phyloP scores from a whole-genome alignment of 2,888 invertebrate species.

The Leucoptera coffeella region DNA sequence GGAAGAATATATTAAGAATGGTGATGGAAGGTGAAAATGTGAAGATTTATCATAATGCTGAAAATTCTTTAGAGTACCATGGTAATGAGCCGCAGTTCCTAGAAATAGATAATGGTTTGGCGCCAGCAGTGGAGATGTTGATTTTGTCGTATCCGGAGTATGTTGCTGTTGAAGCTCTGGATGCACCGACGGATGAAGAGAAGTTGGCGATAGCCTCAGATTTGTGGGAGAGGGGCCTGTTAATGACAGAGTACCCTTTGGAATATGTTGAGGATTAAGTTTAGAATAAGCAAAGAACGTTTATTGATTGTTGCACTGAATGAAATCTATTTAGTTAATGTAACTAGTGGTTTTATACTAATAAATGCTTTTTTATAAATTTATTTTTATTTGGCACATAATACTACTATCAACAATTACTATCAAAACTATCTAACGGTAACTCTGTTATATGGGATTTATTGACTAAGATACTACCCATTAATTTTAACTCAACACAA shows the following conservation, averaged over 20 bases:
- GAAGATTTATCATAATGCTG: conserved; percentile 72
- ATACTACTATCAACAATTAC: background rate
- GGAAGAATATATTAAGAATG: conserved; percentile 53
- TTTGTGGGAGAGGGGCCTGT: conserved; percentile 77
- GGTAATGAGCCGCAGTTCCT: conserved; percentile 65
- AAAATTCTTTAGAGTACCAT: conserved; percentile 83
- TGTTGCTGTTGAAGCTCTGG: conserved; percentile 64
- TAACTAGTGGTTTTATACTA: background rate
- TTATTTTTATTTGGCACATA: background rate
- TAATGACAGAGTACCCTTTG: conserved; percentile 65
- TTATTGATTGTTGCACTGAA: background rate
- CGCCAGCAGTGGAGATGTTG: conserved; percentile 64
- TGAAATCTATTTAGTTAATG: background rate
- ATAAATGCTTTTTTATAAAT: too few relatives aligned
- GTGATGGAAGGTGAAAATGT: conserved; percentile 57
- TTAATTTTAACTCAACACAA: too few relatives aligned
- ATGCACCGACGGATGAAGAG: conserved; percentile 55
- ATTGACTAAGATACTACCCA: too few relatives aligned
- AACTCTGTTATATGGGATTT: background rate
- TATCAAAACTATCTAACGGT: background rate
- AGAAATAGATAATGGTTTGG: conserved; percentile 63
- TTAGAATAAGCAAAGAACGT: too few relatives aligned
- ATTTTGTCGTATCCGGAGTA: conserved; percentile 73
- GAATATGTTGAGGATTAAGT: conserved; percentile 35
- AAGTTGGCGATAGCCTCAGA: conserved; percentile 62